Evolutionary conservation across 2,888 invertebrate genomes (phyloP), one percentile per base, ranked within the genome.

Genomic region (Acleris holmiana): DNA sequence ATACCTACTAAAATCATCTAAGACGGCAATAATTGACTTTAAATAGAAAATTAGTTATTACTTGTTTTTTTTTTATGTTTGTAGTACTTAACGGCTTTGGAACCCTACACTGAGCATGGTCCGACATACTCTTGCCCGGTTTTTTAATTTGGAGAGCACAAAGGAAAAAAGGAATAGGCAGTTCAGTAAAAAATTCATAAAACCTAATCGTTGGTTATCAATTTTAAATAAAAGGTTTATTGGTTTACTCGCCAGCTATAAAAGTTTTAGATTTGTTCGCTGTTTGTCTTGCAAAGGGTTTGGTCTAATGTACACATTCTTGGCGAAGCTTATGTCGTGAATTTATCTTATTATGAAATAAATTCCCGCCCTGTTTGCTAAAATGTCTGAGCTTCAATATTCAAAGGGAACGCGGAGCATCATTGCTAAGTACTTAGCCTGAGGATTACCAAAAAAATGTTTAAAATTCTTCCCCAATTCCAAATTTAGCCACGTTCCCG

Each of bases 261-360:
- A 63, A 63, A 63, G 13, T 57, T 63, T 44, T 63, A 46, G 51
- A 63, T 63, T 63, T 47, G 47, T 57, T 58, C 47, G 21, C 57
- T 63, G 46, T 63, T 57, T 51, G 47, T 57, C 63, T 63, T 63
- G 25, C 47, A 29, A 18, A 23, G 29, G 40, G 40, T 47, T 23
- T 47, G 13, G 18, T 44, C 23, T 23, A 18, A 48, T 18, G 35
- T 35, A 21, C 46, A 53, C 35, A 35, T 57, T 35, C 17, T 51
- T 10, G 18, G 46, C 56, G 35, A 56, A 29, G 44, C 23, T 21
- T 15, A 54, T 49, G 17, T n/a, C 44, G 44, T 44, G 17, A 44
- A 44, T 44, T 44, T 44, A 15, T n/a, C n/a, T 17, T 44, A 44
- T 44, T 17, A 44, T 44, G 17, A 15, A 44, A 35, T 35, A 8